Percentiles rank a stretch among this genome's conserved stretches.
These are phyloP conservation scores for Dynastes hyllus DNA, from an alignment of 2,888 invertebrate genomes.

Conservation along the genomic window DNA sequence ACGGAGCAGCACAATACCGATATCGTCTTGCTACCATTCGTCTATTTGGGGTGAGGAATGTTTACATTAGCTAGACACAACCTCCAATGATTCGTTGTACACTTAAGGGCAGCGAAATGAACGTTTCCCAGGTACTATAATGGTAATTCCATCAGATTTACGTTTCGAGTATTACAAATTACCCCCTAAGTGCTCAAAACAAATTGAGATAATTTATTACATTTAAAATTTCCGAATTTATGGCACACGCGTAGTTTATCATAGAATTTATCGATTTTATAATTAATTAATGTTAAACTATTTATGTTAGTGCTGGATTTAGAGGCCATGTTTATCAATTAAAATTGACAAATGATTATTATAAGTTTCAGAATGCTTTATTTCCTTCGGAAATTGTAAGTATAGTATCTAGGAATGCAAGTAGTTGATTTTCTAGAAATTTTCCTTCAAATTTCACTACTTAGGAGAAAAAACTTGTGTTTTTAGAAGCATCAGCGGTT, in stretches of 20 bases:
- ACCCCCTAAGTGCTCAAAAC: constrained; percentile 29
- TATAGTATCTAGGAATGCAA: too few species aligned
- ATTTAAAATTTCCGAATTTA: constrained; percentile 12
- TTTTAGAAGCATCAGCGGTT: too few species aligned
- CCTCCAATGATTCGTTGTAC: constrained; percentile 16
- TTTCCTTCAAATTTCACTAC: too few species aligned
- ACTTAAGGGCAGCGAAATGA: constrained; percentile 6
- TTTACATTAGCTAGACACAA: constrained; percentile 8
- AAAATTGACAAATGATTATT: background rate
- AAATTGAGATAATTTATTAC: constrained; percentile 40
- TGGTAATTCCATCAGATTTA: constrained; percentile 36
- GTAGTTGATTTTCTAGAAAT: too few species aligned
- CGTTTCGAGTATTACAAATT: constrained; percentile 37
- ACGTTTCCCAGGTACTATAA: background rate
- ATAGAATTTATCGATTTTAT: constrained; percentile 15
- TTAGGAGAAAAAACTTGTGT: too few species aligned
- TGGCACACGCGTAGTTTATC: background rate
- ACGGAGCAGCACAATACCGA: background rate
- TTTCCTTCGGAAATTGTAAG: too few species aligned
- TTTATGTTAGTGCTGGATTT: background rate
- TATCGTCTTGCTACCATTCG: constrained; percentile 9
- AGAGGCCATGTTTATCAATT: too few species aligned
- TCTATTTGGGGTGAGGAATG: constrained; percentile 26
- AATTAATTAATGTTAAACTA: background rate
- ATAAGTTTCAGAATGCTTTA: background rate